These are phyloP conservation scores for Saxidomus purpurata DNA, from an alignment of 1,140 invertebrate genomes.

Conservation along the genomic window DNA sequence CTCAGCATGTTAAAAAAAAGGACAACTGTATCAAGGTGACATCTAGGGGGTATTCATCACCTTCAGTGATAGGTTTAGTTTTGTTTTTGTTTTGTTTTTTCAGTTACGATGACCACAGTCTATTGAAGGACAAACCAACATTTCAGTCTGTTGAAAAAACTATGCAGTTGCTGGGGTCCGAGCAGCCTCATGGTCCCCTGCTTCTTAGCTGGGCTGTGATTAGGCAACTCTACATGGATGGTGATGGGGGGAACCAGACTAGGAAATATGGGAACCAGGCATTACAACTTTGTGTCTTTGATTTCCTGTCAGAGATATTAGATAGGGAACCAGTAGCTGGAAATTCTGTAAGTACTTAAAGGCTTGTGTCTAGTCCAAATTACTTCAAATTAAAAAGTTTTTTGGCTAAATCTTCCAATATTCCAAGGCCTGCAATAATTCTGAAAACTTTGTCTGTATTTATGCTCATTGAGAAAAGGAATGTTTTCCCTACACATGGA, in stretches of 20 bases:
- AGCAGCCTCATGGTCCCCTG: constrained; percentile 83
- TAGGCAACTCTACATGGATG: constrained; percentile 73
- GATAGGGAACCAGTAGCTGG: constrained; percentile 79
- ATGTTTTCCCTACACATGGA: too few relatives aligned
- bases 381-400: too few relatives aligned
- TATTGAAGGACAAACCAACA: constrained; percentile 70
- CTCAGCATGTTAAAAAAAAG: too few relatives aligned
- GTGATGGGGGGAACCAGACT: constrained; percentile 54
- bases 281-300: constrained; percentile 84
- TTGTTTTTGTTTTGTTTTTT: too few relatives aligned
- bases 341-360: constrained; percentile 76
- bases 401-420: too few relatives aligned
- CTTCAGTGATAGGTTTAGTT: too few relatives aligned
- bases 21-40: too few relatives aligned
- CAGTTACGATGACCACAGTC: constrained; percentile 73
- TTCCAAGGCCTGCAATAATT: too few relatives aligned
- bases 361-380: background rate
- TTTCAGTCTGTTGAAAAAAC: constrained; percentile 81
- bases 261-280: constrained; percentile 83
- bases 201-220: constrained; percentile 85
- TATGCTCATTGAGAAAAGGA: too few relatives aligned
- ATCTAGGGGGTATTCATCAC: too few relatives aligned
- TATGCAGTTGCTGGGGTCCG: constrained; percentile 76
- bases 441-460: too few relatives aligned
- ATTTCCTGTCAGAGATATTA: constrained; percentile 80